Base-by-base conservation (phyloP, 2,113 vertebrate species). In the Haemorhous mexicanus region DNA sequence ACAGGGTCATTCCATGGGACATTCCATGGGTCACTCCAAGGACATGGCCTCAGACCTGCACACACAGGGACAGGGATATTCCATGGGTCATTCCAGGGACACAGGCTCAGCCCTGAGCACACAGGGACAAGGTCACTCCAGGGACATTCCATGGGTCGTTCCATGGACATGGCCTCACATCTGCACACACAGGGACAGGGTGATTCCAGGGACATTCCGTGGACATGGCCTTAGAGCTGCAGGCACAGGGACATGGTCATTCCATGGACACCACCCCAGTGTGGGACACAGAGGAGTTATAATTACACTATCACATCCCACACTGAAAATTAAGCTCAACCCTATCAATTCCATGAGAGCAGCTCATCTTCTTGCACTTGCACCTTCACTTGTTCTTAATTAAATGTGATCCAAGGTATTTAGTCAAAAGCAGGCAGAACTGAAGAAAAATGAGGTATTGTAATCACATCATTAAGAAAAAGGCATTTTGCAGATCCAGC, bases 1-100 rank as follows among this genome's bases (percentile, higher is more conserved):
- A 94, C 94, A 55, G 87, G 37, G 35, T 88, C 61, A 79, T 2
- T 30, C 18, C 52, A 55, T n/a, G 1, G 7, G 47, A 7, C 50
- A 72, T 0, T 43, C 12, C 50, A 41, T 3, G 44, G 39, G n/a
- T n/a, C n/a, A n/a, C n/a, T n/a, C n/a, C n/a, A n/a, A n/a, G n/a
- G n/a, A 87, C 27, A 53, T 3, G 3, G 47, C 20, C 35, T 8
- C 14, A 6, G 59, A 99, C 99, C 99, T 99, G 95, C 33, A 41
- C 67, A 95, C 37, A 94, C 93, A 53, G 89, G 39, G 37, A 93
- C 68, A 72, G 1, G 14, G 35, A 28, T 35, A 62, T 7, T 46
- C 20, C 46, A 77, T n/a, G 0, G 8, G 35, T 6, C 50, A 73
- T 0, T 35, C 6, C 53, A 56, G 0, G 43, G 35, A 87, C 35